Conservation (phyloP, 2,113 vertebrate genomes). For the Siniperca knerii region DNA sequence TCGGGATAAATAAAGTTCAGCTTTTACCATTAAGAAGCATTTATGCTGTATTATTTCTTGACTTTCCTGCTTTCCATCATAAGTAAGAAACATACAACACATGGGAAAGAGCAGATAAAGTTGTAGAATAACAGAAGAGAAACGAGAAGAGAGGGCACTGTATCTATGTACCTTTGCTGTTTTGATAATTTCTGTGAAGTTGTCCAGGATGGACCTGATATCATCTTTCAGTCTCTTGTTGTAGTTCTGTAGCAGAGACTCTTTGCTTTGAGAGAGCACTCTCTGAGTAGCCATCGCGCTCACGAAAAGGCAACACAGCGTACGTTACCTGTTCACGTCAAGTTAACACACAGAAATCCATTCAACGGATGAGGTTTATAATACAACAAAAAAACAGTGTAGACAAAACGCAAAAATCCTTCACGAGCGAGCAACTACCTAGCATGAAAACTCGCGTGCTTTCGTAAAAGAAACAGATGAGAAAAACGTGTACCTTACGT, state of each 20-base stretch:
- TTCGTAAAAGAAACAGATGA: neutral
- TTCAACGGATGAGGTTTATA: neutral
- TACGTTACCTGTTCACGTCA: slow-evolving; percentile 16
- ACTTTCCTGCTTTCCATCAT: no score
- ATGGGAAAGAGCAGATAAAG: neutral
- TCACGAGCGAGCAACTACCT: neutral
- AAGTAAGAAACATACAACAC: neutral
- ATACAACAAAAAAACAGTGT: neutral
- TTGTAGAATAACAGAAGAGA: no score
- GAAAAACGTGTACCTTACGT: neutral
- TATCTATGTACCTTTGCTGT: slow-evolving; percentile 89
- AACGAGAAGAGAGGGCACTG: no score
- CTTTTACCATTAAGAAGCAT: no score
- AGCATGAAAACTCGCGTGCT: slow-evolving; percentile 28
- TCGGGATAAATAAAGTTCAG: no score
- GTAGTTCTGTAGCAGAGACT: slow-evolving; percentile 95
- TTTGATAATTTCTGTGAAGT: slow-evolving; percentile 97
- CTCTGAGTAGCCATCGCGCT: slow-evolving; percentile 88
- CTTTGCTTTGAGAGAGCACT: slow-evolving; percentile 94
- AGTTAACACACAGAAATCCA: neutral
- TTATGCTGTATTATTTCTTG: neutral
- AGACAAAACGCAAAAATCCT: neutral
- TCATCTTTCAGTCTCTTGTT: slow-evolving; percentile 98
- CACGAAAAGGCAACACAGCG: neutral
- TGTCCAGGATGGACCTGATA: slow-evolving; percentile 94